A percentile compares a stretch with the other conserved stretches of the same genome.
Conservation (phyloP, 2,113 vertebrate genomes). For the Eudyptes chrysolophus region DNA sequence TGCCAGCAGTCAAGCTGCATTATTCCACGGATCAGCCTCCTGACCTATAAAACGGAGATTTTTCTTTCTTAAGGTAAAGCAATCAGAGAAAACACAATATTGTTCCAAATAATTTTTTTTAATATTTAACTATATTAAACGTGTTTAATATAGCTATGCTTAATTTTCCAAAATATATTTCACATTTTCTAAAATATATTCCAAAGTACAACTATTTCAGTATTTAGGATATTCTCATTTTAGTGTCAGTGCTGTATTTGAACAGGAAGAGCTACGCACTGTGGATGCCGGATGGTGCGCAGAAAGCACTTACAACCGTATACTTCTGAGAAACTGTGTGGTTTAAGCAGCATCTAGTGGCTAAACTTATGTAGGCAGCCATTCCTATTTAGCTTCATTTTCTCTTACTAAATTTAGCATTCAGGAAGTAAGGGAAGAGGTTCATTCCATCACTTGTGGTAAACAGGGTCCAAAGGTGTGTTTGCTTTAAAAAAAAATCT, state of each 20-base stretch:
- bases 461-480: neutral
- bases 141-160: neutral
- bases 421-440: neutral
- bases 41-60: neutral
- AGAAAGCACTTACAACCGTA: neutral
- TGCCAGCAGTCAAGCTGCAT: neutral
- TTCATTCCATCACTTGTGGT: neutral
- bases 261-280: neutral
- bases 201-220: neutral
- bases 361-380: slow-evolving; percentile 15
- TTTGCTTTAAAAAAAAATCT: neutral
- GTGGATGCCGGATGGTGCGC: neutral
- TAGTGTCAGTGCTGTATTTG: neutral
- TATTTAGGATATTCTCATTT: neutral
- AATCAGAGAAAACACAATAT: neutral
- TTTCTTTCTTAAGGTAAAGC: neutral
- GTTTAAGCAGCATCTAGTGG: slow-evolving; percentile 68
- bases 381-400: neutral
- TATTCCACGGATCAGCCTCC: neutral
- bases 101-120: neutral
- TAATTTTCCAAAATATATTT: neutral
- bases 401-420: neutral
- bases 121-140: neutral
- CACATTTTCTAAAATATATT: neutral
- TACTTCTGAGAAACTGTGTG: neutral